Conservation (phyloP, 2,113 vertebrate genomes). For the Hippocampus comes region DNA sequence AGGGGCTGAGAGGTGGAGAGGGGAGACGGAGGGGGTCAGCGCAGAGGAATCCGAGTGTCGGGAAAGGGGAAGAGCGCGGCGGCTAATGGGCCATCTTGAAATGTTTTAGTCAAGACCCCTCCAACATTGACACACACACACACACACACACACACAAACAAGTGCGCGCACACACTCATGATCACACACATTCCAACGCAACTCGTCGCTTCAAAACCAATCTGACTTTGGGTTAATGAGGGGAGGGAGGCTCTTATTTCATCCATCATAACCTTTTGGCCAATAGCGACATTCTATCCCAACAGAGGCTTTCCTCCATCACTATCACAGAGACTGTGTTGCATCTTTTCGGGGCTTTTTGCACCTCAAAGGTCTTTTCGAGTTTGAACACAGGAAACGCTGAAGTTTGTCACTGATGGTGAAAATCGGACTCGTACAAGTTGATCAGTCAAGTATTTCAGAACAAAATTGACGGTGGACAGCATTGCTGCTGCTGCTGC, state of each 20-base stretch:
- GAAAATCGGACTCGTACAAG: neutral
- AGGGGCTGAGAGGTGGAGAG: conserved; percentile 56
- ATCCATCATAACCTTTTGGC: conserved; percentile 43
- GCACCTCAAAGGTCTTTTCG: neutral
- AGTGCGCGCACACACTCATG: conserved; percentile 18
- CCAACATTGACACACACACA: conserved; percentile 49
- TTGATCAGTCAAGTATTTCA: neutral
- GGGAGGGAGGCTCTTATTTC: conserved; percentile 47
- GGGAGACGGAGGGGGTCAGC: conserved; percentile 57
- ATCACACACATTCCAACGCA: conserved; percentile 35
- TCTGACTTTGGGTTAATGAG: conserved; percentile 62
- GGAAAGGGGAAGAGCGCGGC: conserved; percentile 44
- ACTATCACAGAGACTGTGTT: neutral
- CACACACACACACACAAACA: conserved; percentile 29
- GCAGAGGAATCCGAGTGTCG: conserved; percentile 65
- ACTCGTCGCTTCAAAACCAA: conserved; percentile 64
- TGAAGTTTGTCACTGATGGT: neutral
- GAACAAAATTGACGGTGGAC: neutral
- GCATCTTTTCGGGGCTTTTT: conserved; percentile 1
- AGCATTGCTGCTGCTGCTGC: neutral
- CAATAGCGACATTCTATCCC: conserved; percentile 23
- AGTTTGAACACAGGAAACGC: neutral
- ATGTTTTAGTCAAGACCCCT: conserved; percentile 72
- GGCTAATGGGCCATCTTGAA: conserved; percentile 80
- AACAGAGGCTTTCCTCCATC: conserved; percentile 3